phyloP scores from a whole-genome alignment of 2,888 invertebrate species.

The Parelbella ahira region DNA sequence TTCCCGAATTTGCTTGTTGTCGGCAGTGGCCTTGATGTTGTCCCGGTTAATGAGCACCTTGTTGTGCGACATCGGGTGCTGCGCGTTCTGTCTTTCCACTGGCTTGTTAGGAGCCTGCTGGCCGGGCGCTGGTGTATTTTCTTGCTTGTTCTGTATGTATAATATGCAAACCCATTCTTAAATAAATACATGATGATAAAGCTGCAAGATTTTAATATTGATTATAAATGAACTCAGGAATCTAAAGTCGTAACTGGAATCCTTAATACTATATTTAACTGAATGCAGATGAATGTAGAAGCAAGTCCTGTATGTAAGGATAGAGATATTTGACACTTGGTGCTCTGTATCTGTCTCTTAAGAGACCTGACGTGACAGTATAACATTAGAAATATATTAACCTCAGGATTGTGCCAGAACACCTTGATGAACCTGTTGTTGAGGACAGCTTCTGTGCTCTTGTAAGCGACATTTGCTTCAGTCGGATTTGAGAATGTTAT shows the following conservation, averaged over 20 bases:
- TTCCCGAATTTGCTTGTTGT: conserved; percentile 47
- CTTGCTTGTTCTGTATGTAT: conserved; percentile 83
- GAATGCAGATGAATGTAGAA: too few relatives aligned
- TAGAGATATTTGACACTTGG: too few relatives aligned
- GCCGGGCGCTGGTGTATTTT: conserved; percentile 64
- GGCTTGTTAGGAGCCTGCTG: conserved; percentile 41
- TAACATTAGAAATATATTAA: too few relatives aligned
- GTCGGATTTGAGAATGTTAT: conserved; percentile 94
- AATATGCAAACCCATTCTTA: too few relatives aligned
- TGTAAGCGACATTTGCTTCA: conserved; percentile 96
- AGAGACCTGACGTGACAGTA: too few relatives aligned
- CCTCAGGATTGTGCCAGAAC: conserved; percentile 92
- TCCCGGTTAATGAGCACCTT: conserved; percentile 75
- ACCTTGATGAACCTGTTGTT: conserved; percentile 99
- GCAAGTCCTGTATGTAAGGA: too few relatives aligned
- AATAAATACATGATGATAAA: too few relatives aligned
- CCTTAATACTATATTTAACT: too few relatives aligned
- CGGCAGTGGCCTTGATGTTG: conserved; percentile 71
- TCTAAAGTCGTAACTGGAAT: too few relatives aligned
- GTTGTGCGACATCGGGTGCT: conserved; percentile 60
- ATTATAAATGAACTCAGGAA: too few relatives aligned
- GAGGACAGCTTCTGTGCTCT: conserved; percentile 97
- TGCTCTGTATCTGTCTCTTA: too few relatives aligned
- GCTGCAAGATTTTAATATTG: too few relatives aligned
- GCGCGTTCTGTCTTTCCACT: conserved; percentile 39